Evolutionary conservation across 1,140 invertebrate species (phyloP).

Genomic region (Leucophenga varia): DNA sequence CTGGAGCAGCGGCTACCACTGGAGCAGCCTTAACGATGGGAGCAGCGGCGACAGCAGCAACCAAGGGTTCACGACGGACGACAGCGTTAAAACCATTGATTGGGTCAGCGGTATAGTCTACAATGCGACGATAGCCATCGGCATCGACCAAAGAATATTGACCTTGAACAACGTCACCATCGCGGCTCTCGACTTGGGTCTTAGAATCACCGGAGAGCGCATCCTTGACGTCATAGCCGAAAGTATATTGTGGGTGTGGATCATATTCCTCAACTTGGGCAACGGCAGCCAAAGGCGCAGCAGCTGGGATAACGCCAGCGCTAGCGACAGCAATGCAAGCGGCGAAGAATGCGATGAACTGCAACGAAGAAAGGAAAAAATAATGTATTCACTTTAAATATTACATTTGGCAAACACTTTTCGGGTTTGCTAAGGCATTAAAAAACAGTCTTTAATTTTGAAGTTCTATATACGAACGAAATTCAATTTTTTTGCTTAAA

Average conservation of each 20-base stretch:
- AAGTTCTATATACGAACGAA: too few relatives aligned
- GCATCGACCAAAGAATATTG: slow-evolving; percentile 55
- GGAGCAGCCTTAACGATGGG: slow-evolving; percentile 42
- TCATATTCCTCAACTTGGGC: slow-evolving; percentile 61
- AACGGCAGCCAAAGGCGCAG: slow-evolving; percentile 49
- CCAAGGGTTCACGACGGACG: slow-evolving; percentile 51
- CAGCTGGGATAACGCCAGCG: slow-evolving; percentile 48
- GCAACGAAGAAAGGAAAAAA: slow-evolving; percentile 9
- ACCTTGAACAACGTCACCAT: slow-evolving; percentile 57
- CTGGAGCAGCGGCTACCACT: slow-evolving; percentile 22
- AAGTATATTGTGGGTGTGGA: slow-evolving; percentile 68
- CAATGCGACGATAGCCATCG: slow-evolving; percentile 56
- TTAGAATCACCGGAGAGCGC: slow-evolving; percentile 58
- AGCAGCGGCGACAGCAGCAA: slow-evolving; percentile 42
- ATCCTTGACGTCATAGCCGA: slow-evolving; percentile 69
- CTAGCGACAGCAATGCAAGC: slow-evolving; percentile 48
- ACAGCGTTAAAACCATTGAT: slow-evolving; percentile 58
- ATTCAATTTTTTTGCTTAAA: slow-evolving; percentile 3
- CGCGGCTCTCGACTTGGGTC: slow-evolving; percentile 52
- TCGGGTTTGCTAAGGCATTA: too few relatives aligned
- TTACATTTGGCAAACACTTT: not conserved
- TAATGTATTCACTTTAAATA: slow-evolving; percentile 10
- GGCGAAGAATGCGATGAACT: slow-evolving; percentile 50
- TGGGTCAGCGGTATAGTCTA: slow-evolving; percentile 53
- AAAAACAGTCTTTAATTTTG: too few relatives aligned